These are phyloP conservation scores for Ambastaia sidthimunki DNA, from an alignment of 2,797 vertebrate species.

Conservation along the genomic window DNA sequence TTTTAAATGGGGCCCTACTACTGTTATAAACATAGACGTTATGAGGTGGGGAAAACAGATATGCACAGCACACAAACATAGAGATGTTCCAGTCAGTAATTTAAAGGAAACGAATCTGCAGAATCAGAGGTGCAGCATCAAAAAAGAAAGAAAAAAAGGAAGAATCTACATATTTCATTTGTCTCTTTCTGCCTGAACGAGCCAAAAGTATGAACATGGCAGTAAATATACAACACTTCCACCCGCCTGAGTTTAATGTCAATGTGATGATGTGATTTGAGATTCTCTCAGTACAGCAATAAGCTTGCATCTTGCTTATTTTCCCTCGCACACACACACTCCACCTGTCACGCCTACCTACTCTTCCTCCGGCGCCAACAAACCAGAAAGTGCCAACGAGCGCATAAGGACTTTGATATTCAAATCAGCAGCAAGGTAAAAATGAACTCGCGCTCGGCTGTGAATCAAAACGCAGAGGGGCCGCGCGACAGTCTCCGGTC, in stretches of 20 bases:
- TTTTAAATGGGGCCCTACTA: constrained; percentile 35
- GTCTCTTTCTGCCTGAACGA: constrained; percentile 28
- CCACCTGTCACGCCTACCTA: constrained; percentile 23
- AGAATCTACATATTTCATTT: constrained; percentile 20
- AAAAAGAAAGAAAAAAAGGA: neutral
- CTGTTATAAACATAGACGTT: constrained; percentile 29
- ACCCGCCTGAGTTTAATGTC: constrained; percentile 28
- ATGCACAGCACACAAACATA: constrained; percentile 9
- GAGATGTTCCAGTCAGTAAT: neutral
- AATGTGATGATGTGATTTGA: constrained; percentile 34
- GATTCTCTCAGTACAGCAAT: constrained; percentile 12
- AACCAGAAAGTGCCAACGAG: constrained; percentile 19
- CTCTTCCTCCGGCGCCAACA: constrained; percentile 5
- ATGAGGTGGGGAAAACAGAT: constrained; percentile 3
- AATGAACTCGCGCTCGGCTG: constrained; percentile 1
- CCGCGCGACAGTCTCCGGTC: constrained; percentile 34
- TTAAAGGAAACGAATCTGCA: neutral
- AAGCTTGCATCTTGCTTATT: constrained; percentile 30
- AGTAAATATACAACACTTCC: constrained; percentile 25
- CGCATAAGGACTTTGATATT: constrained; percentile 44
- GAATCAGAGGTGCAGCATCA: neutral
- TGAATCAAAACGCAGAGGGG: constrained; percentile 9
- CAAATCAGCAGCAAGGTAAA: constrained; percentile 42
- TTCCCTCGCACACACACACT: neutral
- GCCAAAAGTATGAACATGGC: neutral